Base-by-base conservation (phyloP, 2,888 invertebrate species). In the Sinelater perroti region DNA sequence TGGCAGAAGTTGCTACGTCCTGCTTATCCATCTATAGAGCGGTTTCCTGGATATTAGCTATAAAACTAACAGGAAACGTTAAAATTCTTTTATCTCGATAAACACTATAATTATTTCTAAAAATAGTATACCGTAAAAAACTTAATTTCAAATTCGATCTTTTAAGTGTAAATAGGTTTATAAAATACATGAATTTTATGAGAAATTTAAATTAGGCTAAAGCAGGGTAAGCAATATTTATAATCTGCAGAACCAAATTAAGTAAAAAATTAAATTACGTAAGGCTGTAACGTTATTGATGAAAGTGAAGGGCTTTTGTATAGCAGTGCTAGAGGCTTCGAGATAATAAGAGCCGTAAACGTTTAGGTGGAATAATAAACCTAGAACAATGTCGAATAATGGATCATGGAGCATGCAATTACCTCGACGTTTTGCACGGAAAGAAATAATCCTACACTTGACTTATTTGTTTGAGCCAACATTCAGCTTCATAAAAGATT, bases 251-350 rank as follows among this genome's bases (percentile, higher is more conserved):
- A 16, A 38, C 14, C n/a, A 21, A 38, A 38, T 38, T 38, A 38
- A 24, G 8, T 13, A 5, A 38, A n/a, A 20, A 11, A 38, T 38
- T 38, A 21, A 24, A 38, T 38, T 38, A 21, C 13, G 38, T 21
- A 38, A 38, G 4, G 20, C 14, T 38, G 21, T 13, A 24, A 38
- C 24, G 38, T 38, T 24, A 38, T 38, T 38, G 38, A 2, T 21
- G 38, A 20, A 38, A 38, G 21, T 20, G 21, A 21, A 38, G 21
- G 38, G 38, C 21, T 21, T 38, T 38, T 38, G 21, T 38, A 21
- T 6, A 38, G 13, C 2, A 11, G 11, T 11, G 38, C 38, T 24
- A 11, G 6, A 21, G 38, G 38, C 38, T 11, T 21, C 4, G 38
- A 38, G 20, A 14, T 38, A 38, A 38, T 38, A 38, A 38, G 38